Evolutionary conservation across 2,888 invertebrate species (phyloP), one percentile per base, ranked within the genome.

Genomic region (Lymantria monacha): DNA sequence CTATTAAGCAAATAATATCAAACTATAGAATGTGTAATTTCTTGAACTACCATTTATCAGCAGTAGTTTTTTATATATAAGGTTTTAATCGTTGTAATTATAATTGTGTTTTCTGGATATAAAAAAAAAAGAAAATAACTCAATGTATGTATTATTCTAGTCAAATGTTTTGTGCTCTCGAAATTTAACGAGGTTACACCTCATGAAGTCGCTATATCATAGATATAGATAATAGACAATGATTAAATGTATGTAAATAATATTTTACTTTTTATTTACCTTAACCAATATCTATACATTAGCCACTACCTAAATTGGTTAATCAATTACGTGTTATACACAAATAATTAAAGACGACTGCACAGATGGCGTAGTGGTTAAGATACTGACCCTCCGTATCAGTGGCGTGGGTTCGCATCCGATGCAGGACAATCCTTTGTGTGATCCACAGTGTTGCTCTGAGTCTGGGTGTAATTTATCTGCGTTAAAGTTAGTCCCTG

Each of bases 201-300:
- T 74, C 72, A 66, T 79, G 78, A 74, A 66, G 70, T 71, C 75
- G 82, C 83, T 81, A 74, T 74, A 76, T 55, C 68, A 73, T 77
- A 80, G 74, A 72, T 76, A 74, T 76, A 73, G 33, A 33, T 79
- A 78, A 75, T 80, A 81, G 76, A 74, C 72, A 66, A 79, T 63
- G 65, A 83, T 74, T 85, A 84, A 85, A 83, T 86, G 83, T 81
- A 85, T 83, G 81, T 85, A 84, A 74, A 84, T 85, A 84, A 81
- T 55, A 48, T 30, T 15, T 22, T 30, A 53, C 40, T 31, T 75
- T 76, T 79, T 44, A 68, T 69, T 78, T 69, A n/a, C 30, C 22
- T n/a, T 41, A 33, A 12, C 22, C 44, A 44, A 51, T 40, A 55
- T 53, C n/a, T n/a, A n/a, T n/a, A n/a, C n/a, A n/a, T n/a, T n/a